A percentile compares a stretch with the other conserved stretches of the same genome.
These are phyloP conservation scores for Thryonomys swinderianus DNA, from an alignment of 2,113 vertebrate genomes.

Conservation along the genomic window DNA sequence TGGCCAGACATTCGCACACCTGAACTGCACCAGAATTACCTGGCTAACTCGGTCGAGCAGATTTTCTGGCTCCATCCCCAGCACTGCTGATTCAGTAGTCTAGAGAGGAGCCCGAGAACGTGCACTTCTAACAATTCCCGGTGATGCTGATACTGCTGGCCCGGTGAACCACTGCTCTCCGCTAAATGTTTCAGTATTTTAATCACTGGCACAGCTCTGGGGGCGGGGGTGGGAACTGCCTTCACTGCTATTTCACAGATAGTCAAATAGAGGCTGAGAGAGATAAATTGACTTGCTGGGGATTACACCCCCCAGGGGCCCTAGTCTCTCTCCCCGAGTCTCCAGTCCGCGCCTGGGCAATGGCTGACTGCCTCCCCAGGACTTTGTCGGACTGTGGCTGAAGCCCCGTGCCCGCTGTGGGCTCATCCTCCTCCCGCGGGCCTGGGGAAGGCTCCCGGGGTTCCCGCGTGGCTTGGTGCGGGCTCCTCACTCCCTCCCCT, in stretches of 20 bases:
- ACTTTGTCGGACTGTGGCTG: not conserved
- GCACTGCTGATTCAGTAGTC: not conserved
- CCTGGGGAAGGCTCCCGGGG: not conserved
- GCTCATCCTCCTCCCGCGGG: not conserved
- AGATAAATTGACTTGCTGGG: not conserved
- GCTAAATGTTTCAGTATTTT: not conserved
- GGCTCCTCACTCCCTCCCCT: not conserved
- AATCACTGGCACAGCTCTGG: not conserved
- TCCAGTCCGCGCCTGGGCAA: not conserved
- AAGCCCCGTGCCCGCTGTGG: not conserved
- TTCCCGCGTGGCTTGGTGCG: not conserved
- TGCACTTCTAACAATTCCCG: not conserved
- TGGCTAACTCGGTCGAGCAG: not conserved
- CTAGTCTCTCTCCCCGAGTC: too few species aligned
- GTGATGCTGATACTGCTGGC: not conserved
- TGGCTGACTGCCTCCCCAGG: not conserved
- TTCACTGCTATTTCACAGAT: not conserved
- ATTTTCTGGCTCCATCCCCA: not conserved
- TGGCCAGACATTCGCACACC: not conserved
- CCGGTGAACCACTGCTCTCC: not conserved
- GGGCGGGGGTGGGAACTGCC: not conserved
- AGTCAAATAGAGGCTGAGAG: not conserved
- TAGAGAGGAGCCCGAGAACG: not conserved
- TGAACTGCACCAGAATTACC: not conserved
- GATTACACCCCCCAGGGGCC: not conserved